Percentiles rank a stretch among this genome's conserved stretches.
Conservation (phyloP, 2,888 invertebrate species). For the Dynastes maya region DNA sequence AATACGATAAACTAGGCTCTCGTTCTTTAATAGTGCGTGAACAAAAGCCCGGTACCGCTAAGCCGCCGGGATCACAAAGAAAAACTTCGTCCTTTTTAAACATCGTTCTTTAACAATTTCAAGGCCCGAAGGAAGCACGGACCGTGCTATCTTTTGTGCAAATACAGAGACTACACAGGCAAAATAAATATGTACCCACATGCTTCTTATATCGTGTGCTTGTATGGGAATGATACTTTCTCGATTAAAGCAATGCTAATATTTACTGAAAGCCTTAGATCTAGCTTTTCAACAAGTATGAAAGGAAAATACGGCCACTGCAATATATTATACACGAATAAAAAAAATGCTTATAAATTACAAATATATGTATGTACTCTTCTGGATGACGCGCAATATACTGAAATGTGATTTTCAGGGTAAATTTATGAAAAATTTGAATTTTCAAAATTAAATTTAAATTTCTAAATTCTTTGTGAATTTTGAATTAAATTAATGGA, state of each 20-base stretch:
- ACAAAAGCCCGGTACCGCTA: constrained; percentile 37
- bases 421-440: no score
- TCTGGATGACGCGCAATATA: no score
- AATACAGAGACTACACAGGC: constrained; percentile 18
- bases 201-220: constrained; percentile 21
- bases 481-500: no score
- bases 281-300: no score
- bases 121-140: constrained; percentile 21
- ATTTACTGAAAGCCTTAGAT: background rate
- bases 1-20: constrained; percentile 40
- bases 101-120: constrained; percentile 43
- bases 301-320: no score
- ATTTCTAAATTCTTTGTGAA: no score
- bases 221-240: constrained; percentile 10
- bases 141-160: constrained; percentile 21
- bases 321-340: no score
- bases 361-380: no score
- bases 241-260: background rate
- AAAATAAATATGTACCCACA: constrained; percentile 34
- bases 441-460: no score
- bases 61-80: constrained; percentile 42
- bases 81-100: constrained; percentile 45
- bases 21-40: constrained; percentile 37
- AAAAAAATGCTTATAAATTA: no score
- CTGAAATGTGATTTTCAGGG: no score